Evolutionary conservation across 2,888 invertebrate genomes (phyloP).

Genomic region (Yponomeuta evonymella): DNA sequence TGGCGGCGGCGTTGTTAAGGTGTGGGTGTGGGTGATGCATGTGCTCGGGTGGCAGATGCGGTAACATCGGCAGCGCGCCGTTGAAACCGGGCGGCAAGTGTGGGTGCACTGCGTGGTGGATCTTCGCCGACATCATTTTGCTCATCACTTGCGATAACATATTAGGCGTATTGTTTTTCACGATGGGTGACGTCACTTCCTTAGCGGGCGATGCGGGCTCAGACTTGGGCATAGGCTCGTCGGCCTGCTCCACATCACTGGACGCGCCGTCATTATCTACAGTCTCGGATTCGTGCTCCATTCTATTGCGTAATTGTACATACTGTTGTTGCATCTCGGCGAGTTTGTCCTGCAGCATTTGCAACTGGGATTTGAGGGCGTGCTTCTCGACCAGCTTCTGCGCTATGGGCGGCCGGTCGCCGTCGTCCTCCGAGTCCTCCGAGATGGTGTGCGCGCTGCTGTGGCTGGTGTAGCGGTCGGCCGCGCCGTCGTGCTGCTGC

Average conservation of each 20-base stretch:
- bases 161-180: slow-evolving; percentile 61
- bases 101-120: slow-evolving; percentile 75
- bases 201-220: slow-evolving; percentile 77
- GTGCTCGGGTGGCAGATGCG: slow-evolving; percentile 75
- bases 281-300: slow-evolving; percentile 87
- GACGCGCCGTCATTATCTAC: slow-evolving; percentile 84
- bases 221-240: slow-evolving; percentile 71
- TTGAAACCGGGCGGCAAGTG: slow-evolving; percentile 78
- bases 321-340: slow-evolving; percentile 95
- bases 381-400: slow-evolving; percentile 92
- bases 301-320: slow-evolving; percentile 88
- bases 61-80: slow-evolving; percentile 74
- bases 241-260: slow-evolving; percentile 81
- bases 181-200: slow-evolving; percentile 66
- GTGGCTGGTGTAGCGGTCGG: slow-evolving; percentile 74
- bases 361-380: slow-evolving; percentile 88
- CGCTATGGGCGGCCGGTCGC: slow-evolving; percentile 85
- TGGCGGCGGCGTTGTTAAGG: slow-evolving; percentile 79
- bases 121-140: slow-evolving; percentile 80
- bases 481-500: slow-evolving; percentile 89
- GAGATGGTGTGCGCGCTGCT: slow-evolving; percentile 68
- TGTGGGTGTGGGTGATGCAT: slow-evolving; percentile 76
- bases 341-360: slow-evolving; percentile 91
- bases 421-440: slow-evolving; percentile 86
- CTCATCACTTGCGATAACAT: slow-evolving; percentile 80